These are phyloP conservation scores for Drosophila macrothrix DNA, from an alignment of 2,888 invertebrate species.

Conservation along the genomic window DNA sequence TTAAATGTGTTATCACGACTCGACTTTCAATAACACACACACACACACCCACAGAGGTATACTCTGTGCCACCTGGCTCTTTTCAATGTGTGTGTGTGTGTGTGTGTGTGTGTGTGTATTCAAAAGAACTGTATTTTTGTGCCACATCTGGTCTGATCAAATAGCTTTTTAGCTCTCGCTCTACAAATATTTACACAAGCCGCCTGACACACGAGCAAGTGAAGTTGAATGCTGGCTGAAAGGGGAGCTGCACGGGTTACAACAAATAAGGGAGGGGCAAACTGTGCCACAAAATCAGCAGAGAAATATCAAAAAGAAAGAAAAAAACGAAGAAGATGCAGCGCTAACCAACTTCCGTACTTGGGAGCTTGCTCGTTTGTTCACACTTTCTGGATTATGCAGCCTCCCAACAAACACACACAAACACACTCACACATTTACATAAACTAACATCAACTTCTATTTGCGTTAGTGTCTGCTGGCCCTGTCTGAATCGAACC, in stretches of 20 bases:
- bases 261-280: constrained; percentile 36
- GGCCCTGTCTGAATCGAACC: constrained; percentile 41
- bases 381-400: constrained; percentile 69
- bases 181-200: constrained; percentile 71
- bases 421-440: background rate
- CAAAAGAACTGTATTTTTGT: constrained; percentile 56
- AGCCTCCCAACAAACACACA: constrained; percentile 41
- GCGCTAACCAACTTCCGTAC: constrained; percentile 67
- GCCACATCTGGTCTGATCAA: constrained; percentile 67
- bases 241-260: constrained; percentile 3
- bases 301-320: constrained; percentile 3
- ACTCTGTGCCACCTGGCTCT: constrained; percentile 20
- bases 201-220: constrained; percentile 30
- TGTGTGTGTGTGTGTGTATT: constrained; percentile 9
- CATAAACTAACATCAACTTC: constrained; percentile 24
- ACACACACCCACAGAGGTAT: background rate
- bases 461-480: constrained; percentile 44
- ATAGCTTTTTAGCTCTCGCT: constrained; percentile 44
- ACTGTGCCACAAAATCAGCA: constrained; percentile 55
- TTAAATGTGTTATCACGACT: constrained; percentile 12
- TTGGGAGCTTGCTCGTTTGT: constrained; percentile 51
- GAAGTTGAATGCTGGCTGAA: constrained; percentile 16
- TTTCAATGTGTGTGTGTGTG: constrained; percentile 22
- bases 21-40: constrained; percentile 4
- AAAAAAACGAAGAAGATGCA: constrained; percentile 9